Evolutionary conservation across 2,888 invertebrate species (phyloP).

Genomic region (Andrena bicolor): DNA sequence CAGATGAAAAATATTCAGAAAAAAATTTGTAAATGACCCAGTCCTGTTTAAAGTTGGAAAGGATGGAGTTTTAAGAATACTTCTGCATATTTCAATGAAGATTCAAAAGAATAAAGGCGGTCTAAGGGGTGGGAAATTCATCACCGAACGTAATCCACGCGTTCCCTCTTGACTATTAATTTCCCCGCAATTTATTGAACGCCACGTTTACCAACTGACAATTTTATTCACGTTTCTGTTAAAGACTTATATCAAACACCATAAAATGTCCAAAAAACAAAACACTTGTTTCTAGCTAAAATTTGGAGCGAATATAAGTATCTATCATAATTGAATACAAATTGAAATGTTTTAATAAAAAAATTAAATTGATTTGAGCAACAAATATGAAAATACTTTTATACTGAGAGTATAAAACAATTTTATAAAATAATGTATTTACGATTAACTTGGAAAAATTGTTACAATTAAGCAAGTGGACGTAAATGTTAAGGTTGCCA

Average conservation of each 20-base stretch:
- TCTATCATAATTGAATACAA: no score
- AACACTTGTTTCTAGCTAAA: no score
- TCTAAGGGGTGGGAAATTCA: constrained; percentile 27
- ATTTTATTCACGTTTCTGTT: constrained; percentile 4
- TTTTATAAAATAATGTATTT: no score
- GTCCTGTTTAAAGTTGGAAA: constrained; percentile 11
- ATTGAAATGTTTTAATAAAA: no score
- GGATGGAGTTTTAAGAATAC: constrained; percentile 5
- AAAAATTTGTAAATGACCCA: background rate
- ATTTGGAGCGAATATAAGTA: no score
- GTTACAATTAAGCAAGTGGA: no score
- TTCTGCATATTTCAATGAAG: constrained; percentile 3
- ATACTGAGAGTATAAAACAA: no score
- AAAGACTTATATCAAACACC: background rate
- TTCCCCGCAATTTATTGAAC: constrained; percentile 40
- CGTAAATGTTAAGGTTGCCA: no score
- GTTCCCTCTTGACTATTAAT: constrained; percentile 31
- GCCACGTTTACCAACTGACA: constrained; percentile 38
- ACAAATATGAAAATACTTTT: no score
- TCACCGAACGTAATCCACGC: constrained; percentile 31
- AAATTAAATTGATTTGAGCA: no score
- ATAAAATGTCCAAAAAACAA: background rate
- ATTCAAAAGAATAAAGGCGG: constrained; percentile 17
- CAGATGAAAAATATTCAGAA: background rate
- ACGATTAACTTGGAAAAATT: no score